Evolutionary conservation across 1,140 invertebrate genomes (phyloP), one percentile per base, ranked within the genome.

Genomic region (Drosophila ficusphila): DNA sequence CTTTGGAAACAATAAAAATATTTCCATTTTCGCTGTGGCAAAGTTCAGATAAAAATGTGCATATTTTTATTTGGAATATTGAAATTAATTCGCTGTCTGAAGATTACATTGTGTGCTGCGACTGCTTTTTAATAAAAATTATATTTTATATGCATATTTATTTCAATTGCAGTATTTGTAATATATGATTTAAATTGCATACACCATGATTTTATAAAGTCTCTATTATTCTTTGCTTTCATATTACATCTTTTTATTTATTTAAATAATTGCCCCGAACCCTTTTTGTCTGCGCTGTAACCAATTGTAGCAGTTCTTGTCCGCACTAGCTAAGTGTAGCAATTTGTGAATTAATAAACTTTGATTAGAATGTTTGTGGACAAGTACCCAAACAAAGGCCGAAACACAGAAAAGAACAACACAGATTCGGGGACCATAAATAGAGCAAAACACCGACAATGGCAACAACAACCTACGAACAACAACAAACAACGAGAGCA

Each of bases 271-370:
- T 21, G n/a, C 7, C 19, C 0, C 4, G 23, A 2, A 0, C 2
- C 18, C 4, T 29, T 1, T n/a, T 12, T 23, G 21, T 2, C n/a
- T 19, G 18, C 39, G 47, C 23, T 27, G 29, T 54, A 47, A 29
- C n/a, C 39, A 12, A 4, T 29, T 54, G 18, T n/a, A 27, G 3
- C 23, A 4, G 18, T 5, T 1, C 12, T 34, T 23, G n/a, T 4
- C 8, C 21, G 21, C 25, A 39, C 34, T 75, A 57, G 58, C 65
- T 76, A 67, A 82, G 54, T 72, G 46, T 51, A 72, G 78, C 74
- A 77, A 81, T 82, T 82, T 82, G 78, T 82, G 70, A 82, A 82
- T 82, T 76, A 82, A 82, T 82, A 76, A 82, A 77, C 78, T 82
- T 68, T 82, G 67, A 77, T 82, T 77, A 58, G 73, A 61, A 77